Percentiles rank a stretch among this genome's conserved stretches.
These are phyloP conservation scores for Synergus laeviventris DNA, from an alignment of 2,888 invertebrate genomes.

Conservation along the genomic window DNA sequence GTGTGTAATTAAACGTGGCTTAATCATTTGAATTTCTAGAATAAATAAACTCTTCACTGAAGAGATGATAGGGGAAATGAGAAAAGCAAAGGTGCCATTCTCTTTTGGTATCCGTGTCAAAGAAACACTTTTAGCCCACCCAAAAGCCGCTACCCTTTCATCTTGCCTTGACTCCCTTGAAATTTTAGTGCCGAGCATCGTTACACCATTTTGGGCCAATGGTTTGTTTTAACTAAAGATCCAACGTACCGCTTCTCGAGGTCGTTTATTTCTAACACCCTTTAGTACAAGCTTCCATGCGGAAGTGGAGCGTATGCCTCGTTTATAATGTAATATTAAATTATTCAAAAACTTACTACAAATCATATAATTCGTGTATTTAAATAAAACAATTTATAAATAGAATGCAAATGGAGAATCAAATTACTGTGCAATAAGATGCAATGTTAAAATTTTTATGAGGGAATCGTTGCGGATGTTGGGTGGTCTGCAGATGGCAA, in stretches of 20 bases:
- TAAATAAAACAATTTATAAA: background rate
- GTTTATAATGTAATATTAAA: background rate
- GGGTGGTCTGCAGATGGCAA: slow-evolving; percentile 72
- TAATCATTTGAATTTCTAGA: background rate
- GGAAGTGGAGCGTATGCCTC: background rate
- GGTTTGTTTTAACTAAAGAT: slow-evolving; percentile 49
- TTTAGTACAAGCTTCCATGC: background rate
- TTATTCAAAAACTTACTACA: background rate
- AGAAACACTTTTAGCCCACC: slow-evolving; percentile 37
- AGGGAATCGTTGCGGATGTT: slow-evolving; percentile 58
- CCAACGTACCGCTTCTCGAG: slow-evolving; percentile 37
- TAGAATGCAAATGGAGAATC: background rate
- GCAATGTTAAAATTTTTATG: slow-evolving; percentile 11
- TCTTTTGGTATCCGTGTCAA: slow-evolving; percentile 14
- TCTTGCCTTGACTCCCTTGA: slow-evolving; percentile 45
- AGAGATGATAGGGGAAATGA: background rate
- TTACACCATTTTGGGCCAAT: slow-evolving; percentile 46
- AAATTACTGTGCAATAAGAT: background rate
- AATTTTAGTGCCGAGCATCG: slow-evolving; percentile 41
- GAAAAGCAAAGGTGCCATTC: background rate
- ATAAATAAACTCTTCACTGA: background rate
- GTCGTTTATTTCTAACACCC: slow-evolving; percentile 21
- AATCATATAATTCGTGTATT: background rate
- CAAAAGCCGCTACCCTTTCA: slow-evolving; percentile 46
- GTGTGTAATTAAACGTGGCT: background rate